phyloP scores from a whole-genome alignment of 1,140 invertebrate species.

The Popillia japonica region DNA sequence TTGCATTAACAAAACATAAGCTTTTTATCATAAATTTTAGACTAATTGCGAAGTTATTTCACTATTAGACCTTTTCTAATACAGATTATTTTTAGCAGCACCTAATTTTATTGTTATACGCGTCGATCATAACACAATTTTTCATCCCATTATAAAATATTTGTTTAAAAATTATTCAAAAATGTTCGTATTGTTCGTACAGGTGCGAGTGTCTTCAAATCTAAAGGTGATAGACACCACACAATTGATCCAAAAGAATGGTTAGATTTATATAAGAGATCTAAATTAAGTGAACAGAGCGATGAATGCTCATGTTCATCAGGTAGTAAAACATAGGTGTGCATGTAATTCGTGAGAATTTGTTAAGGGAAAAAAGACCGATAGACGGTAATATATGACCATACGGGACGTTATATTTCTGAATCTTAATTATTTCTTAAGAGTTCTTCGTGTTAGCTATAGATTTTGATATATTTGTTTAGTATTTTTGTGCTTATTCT shows the following conservation, averaged over 20 bases:
- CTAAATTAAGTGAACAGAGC: slow-evolving; percentile 3
- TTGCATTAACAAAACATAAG: slow-evolving; percentile 2
- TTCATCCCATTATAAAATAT: not conserved
- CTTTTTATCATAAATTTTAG: not conserved
- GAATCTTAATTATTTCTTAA: not conserved
- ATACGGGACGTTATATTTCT: not conserved
- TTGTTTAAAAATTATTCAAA: slow-evolving; percentile 35
- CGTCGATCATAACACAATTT: not conserved
- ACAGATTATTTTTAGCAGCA: not conserved
- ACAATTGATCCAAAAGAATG: slow-evolving; percentile 24
- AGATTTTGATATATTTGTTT: not conserved
- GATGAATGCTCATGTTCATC: not conserved
- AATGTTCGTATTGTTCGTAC: not conserved
- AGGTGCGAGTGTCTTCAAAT: slow-evolving; percentile 5
- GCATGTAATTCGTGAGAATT: not conserved
- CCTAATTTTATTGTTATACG: not conserved
- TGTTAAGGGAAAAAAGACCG: not conserved
- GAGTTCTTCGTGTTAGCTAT: not conserved
- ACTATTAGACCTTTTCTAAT: not conserved
- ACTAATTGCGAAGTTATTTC: not conserved
- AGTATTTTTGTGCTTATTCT: not conserved
- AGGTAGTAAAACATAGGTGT: slow-evolving; percentile 19
- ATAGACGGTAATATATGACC: not conserved
- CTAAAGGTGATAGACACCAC: slow-evolving; percentile 33
- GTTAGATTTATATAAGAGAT: slow-evolving; percentile 38